Percentiles rank a stretch among this genome's conserved stretches.
phyloP scores from a whole-genome alignment of 2,888 invertebrate species.

The Agapetus fuscipes region DNA sequence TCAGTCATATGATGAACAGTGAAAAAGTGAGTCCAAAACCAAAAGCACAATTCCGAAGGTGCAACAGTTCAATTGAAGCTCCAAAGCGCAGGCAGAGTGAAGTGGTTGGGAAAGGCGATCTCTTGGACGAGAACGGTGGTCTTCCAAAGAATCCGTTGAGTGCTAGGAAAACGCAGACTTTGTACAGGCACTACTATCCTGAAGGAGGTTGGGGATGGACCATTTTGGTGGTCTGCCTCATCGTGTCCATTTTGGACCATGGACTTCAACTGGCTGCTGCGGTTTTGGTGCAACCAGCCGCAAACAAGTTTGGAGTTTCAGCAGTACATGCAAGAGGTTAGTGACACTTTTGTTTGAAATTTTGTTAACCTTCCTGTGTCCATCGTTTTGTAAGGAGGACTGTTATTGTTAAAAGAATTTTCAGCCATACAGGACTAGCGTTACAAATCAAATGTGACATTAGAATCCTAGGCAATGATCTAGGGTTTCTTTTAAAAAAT shows the following conservation, averaged over 20 bases:
- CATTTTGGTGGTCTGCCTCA: slow-evolving; percentile 59
- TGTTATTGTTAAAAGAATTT: too few species aligned
- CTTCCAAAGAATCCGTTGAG: slow-evolving; percentile 29
- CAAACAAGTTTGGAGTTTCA: slow-evolving; percentile 17
- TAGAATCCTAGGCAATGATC: too few species aligned
- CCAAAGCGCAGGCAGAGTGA: slow-evolving; percentile 18
- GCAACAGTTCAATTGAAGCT: slow-evolving; percentile 20
- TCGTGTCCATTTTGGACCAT: slow-evolving; percentile 64
- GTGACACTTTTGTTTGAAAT: slow-evolving; percentile 2
- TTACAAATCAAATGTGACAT: too few species aligned
- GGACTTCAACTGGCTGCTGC: slow-evolving; percentile 60
- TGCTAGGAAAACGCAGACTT: slow-evolving; percentile 53
- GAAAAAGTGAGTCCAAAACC: slow-evolving; percentile 13
- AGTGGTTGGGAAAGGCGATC: slow-evolving; percentile 13
- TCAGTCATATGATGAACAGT: slow-evolving; percentile 23
- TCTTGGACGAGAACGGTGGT: slow-evolving; percentile 9
- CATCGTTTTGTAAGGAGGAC: too few species aligned
- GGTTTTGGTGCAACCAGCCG: slow-evolving; percentile 17
- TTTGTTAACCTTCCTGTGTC: too few species aligned
- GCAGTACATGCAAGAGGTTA: slow-evolving; percentile 20
- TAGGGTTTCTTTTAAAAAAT: too few species aligned
- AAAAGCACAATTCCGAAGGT: slow-evolving; percentile 14
- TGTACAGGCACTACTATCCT: slow-evolving; percentile 71
- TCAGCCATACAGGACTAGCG: too few species aligned
- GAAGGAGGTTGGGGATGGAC: slow-evolving; percentile 90